Conservation (phyloP, 1,140 invertebrate species). For the Geopemphigus sp. region DNA sequence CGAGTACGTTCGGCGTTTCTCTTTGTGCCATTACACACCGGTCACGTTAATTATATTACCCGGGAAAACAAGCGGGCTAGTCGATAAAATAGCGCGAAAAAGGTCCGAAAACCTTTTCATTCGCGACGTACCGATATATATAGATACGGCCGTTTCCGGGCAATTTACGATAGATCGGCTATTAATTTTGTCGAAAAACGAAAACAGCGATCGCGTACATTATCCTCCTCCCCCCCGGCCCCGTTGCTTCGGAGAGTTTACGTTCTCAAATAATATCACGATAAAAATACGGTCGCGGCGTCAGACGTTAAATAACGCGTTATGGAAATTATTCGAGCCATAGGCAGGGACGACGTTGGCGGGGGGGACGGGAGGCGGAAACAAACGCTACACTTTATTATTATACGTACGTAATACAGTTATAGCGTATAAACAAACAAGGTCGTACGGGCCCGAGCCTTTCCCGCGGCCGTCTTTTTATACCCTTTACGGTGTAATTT, state of each 20-base stretch:
- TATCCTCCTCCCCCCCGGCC: too few species aligned
- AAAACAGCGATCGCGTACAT: too few species aligned
- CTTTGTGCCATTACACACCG: neutral
- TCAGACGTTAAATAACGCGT: too few species aligned
- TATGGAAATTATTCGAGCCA: too few species aligned
- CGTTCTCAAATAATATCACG: neutral
- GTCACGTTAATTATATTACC: neutral
- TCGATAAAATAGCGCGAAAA: neutral
- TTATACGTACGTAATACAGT: neutral
- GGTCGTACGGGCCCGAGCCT: neutral
- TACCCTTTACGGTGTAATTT: neutral
- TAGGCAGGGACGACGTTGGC: too few species aligned
- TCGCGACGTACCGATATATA: neutral
- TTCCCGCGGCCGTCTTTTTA: neutral
- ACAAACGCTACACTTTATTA: neutral
- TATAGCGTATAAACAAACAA: neutral
- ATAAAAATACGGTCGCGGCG: neutral
- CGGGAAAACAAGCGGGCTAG: neutral
- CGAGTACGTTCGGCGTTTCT: neutral
- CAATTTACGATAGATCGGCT: too few species aligned
- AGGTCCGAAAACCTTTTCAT: neutral
- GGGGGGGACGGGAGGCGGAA: too few species aligned
- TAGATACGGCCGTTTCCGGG: neutral
- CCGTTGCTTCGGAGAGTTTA: too few species aligned
- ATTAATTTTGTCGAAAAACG: too few species aligned